Conservation (phyloP, 35 echinoderm and acorn worm species). For the Ophiothrix spiculata region DNA sequence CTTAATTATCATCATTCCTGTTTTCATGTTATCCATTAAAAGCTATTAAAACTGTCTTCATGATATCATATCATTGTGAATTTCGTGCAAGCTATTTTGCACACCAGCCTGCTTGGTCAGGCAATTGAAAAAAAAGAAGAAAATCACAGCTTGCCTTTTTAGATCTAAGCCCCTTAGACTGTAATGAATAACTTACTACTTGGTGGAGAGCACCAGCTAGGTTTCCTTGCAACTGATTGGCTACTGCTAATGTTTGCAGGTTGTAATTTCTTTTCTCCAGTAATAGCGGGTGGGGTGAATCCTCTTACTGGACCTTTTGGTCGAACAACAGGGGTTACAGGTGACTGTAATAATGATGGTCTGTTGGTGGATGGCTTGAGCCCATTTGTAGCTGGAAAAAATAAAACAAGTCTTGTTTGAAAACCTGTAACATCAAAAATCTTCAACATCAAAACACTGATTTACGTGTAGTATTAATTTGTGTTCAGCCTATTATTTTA, state of each 20-base stretch:
- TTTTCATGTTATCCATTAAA: too few relatives aligned
- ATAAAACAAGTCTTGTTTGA: neutral
- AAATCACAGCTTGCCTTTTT: too few relatives aligned
- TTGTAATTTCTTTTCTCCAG: slow-evolving; percentile 20
- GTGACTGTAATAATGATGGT: neutral
- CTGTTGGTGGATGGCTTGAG: neutral
- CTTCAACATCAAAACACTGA: neutral
- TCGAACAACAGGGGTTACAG: slow-evolving; percentile 18
- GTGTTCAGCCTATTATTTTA: neutral
- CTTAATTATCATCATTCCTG: too few relatives aligned
- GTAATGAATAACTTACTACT: too few relatives aligned
- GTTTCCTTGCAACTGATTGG: slow-evolving; percentile 7
- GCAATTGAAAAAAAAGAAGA: too few relatives aligned
- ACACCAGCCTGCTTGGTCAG: too few relatives aligned
- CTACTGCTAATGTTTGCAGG: neutral
- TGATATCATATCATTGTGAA: too few relatives aligned
- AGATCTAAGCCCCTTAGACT: too few relatives aligned
- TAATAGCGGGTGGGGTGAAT: slow-evolving; percentile 21
- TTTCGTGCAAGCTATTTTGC: too few relatives aligned
- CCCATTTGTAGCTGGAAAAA: neutral
- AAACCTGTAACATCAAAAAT: neutral
- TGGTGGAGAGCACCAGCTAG: slow-evolving; percentile 21
- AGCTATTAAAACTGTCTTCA: too few relatives aligned
- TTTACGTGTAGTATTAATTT: neutral
- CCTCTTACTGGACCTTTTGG: slow-evolving; percentile 11